Base-by-base conservation (phyloP, 2,888 invertebrate species). In the Salticus scenicus region DNA sequence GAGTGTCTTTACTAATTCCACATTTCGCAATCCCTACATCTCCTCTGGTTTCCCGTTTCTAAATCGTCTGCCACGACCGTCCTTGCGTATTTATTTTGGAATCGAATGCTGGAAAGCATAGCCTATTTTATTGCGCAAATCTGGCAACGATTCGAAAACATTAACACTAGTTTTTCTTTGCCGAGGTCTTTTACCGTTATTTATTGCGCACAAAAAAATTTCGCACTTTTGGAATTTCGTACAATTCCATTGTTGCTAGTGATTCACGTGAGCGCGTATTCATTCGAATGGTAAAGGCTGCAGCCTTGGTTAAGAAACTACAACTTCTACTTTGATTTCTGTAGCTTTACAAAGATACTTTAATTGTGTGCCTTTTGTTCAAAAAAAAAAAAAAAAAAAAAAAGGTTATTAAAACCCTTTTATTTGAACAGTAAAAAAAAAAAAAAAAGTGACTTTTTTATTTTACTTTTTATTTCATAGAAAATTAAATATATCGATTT, bases 161-260 rank as follows among this genome's bases (percentile, higher is more conserved):
- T 27, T 67, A 73, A 73, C 42, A 31, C 64, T 37, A n/a, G 24
- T 57, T 57, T 57, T 57, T 57, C 41, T 28, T n/a, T 57, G 24
- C 33, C 66, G 82, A 76, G 82, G 82, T 10, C 76, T 76, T 71
- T 27, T 37, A 30, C 70, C 28, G n/a, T 82, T 82, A 82, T 82
- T 82, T 82, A 82, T 82, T 71, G 66, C n/a, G 76, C 82, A 64
- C 75, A 82, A 82, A 76, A 69, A 27, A 63, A 37, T 30, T 63
- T n/a, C 67, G 30, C 73, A 42, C 17, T 81, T 81, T 70, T 8
- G 74, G 76, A 74, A 70, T 81, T 74, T 75, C 30, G 30, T 41
- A 33, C 47, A 24, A 5, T 70, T 57, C 81, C 30, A 81, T 81
- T 81, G 81, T 81, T 81, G 69, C 20, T 63, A 31, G 31, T 30